Evolutionary conservation across 1,140 invertebrate species (phyloP).

Genomic region (Cylas formicarius): DNA sequence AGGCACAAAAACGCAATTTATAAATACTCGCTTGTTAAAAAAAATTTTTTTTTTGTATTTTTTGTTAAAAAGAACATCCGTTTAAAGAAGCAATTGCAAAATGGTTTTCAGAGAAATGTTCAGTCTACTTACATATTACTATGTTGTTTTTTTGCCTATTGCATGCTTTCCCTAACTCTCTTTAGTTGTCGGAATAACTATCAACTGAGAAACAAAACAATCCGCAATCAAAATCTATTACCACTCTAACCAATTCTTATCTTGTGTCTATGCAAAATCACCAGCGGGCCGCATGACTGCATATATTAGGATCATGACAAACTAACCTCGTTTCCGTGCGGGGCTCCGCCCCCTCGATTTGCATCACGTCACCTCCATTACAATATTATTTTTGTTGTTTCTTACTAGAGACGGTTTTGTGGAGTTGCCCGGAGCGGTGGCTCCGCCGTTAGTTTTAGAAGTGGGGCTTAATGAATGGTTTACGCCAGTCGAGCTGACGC

Average conservation of each 20-base stretch:
- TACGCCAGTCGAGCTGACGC: constrained; percentile 22
- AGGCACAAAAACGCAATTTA: too few species aligned
- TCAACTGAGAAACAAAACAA: constrained; percentile 3
- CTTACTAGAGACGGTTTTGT: constrained; percentile 10
- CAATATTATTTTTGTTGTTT: constrained; percentile 36
- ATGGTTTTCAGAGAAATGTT: too few species aligned
- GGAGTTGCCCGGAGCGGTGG: background rate
- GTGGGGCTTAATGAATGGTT: constrained; percentile 34
- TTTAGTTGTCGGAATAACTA: constrained; percentile 12
- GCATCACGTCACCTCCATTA: constrained; percentile 43
- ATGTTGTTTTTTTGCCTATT: too few species aligned
- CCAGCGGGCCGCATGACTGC: background rate
- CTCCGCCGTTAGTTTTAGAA: constrained; percentile 26
- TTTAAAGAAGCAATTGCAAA: too few species aligned
- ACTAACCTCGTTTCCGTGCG: constrained; percentile 6
- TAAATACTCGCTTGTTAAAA: too few species aligned
- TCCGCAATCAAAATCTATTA: constrained; percentile 8
- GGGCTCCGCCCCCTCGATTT: constrained; percentile 12
- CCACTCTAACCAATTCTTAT: constrained; percentile 2
- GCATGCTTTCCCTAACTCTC: too few species aligned
- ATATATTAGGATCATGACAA: background rate
- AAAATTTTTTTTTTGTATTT: too few species aligned
- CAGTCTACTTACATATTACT: too few species aligned
- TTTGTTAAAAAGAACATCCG: too few species aligned
- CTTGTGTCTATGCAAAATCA: background rate